Evolutionary conservation across 2,113 vertebrate species (phyloP).

Genomic region (Myotis brandtii): DNA sequence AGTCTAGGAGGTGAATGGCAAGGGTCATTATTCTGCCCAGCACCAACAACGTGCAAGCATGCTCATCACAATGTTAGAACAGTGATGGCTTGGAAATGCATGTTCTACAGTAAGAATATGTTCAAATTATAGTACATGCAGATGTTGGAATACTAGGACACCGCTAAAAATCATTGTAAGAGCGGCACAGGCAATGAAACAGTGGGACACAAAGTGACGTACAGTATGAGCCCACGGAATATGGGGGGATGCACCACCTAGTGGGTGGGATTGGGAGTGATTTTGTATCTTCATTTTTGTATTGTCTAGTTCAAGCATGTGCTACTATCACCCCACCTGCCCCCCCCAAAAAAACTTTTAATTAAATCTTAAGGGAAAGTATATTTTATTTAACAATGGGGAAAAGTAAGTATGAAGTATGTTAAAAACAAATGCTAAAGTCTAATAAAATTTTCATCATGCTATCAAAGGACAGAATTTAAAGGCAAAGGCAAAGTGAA

Average conservation of each 20-base stretch:
- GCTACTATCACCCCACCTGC: neutral
- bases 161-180: neutral
- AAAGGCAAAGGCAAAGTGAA: slow-evolving; percentile 49
- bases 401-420: slow-evolving; percentile 43
- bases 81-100: neutral
- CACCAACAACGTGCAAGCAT: neutral
- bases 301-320: neutral
- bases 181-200: neutral
- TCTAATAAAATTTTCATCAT: slow-evolving; percentile 45
- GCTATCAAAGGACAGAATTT: slow-evolving; percentile 50
- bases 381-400: slow-evolving; percentile 58
- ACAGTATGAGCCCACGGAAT: neutral
- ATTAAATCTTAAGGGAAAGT: slow-evolving; percentile 67
- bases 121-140: neutral
- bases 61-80: neutral
- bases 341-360: neutral
- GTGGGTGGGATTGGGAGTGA: neutral
- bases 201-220: neutral
- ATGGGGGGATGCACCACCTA: fast-evolving
- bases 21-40: neutral
- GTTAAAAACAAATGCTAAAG: slow-evolving; percentile 60
- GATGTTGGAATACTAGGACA: neutral
- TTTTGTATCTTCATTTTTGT: neutral
- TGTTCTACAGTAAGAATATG: neutral
- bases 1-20: neutral